Evolutionary conservation across 2,113 vertebrate genomes (phyloP), one percentile per base, ranked within the genome.

Genomic region (Chloebia gouldiae): DNA sequence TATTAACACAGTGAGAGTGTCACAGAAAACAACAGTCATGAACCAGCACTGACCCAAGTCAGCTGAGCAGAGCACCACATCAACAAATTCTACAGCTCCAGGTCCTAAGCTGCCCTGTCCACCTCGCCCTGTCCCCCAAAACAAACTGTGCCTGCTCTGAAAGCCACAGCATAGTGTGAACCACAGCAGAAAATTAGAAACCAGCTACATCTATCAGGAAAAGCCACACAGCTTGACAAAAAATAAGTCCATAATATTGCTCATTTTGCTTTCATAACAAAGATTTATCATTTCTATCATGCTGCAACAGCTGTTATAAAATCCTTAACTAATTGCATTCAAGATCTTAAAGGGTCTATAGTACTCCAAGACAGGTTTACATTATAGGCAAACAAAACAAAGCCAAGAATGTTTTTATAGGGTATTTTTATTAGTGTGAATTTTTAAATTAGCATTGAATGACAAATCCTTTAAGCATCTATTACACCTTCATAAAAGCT

Each of bases 111-210:
- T 57, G 61, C 19, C 39, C 39, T 39, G 39, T 40, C 44, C 1
- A 0, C 9, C 21, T 3, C 27, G 9, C 10, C 8, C 6, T 37
- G 22, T 7, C 2, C 7, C 16, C 6, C 5, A 9, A 37, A n/a
- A 61, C 64, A 23, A 70, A 40, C 25, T 3, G 0, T 13, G 42
- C 56, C 42, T 81, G 21, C 80, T 54, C 73, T 25, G 33, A 59
- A 63, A 77, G 57, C 9, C 71, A 57, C 45, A 77, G 57, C 61
- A 42, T 0, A 47, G 40, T 60, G 33, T 11, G 42, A 92, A 25
- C 49, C 37, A 40, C 37, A 44, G 31, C 0, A 28, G 53, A 68
- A 31, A 45, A 89, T 24, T 10, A 83, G 49, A 37, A 76, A 37
- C 14, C 81, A 76, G 33, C 33, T 42, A 44, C 7, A 0, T 13